Base-by-base conservation (phyloP, 2,113 vertebrate species). In the Anhinga rufa region DNA sequence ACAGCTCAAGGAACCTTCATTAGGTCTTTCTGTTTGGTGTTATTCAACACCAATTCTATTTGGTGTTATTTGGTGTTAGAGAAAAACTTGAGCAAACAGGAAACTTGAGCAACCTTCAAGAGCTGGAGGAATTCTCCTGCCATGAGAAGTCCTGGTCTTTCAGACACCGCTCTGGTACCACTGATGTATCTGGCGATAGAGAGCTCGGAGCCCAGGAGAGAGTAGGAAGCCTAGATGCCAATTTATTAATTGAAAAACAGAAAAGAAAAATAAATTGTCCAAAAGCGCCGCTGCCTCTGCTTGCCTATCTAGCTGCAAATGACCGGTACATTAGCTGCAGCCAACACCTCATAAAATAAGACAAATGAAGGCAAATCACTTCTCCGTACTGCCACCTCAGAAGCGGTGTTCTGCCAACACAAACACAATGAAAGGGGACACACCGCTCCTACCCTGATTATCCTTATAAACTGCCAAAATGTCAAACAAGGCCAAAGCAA, bases 11-110 rank as follows among this genome's bases (percentile, higher is more conserved):
- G 36, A 69, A 44, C 17, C 42, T 82, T 36, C 31, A 6, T 51
- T 29, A 58, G 29, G 36, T 31, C 32, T 57, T 69, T 31, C 32
- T 9, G 22, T 46, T 36, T 21, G 51, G 12, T 36, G 32, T 28
- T 34, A 9, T 4, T 31, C 32, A 11, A 34, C 1, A 32, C 0
- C n/a, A n/a, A n/a, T 69, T 31, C 32, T 9, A 19, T 46, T 36
- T 21, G 51, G 12, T 36, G 32, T 28, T 34, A 9, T 4, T 31
- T 28, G 9, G 46, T 14, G 21, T 49, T 36, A 28, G 51, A 19
- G 31, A 85, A 74, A 42, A 44, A 17, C 10, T 4, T 18, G 8
- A 87, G 51, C 34, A 34, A 85, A 71, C 5, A 40, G 42, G n/a
- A n/a, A n/a, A n/a, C n/a, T n/a, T n/a, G n/a, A n/a, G n/a, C n/a